Evolutionary conservation across 2,113 vertebrate species (phyloP).

Genomic region (Pangasianodon gigas): DNA sequence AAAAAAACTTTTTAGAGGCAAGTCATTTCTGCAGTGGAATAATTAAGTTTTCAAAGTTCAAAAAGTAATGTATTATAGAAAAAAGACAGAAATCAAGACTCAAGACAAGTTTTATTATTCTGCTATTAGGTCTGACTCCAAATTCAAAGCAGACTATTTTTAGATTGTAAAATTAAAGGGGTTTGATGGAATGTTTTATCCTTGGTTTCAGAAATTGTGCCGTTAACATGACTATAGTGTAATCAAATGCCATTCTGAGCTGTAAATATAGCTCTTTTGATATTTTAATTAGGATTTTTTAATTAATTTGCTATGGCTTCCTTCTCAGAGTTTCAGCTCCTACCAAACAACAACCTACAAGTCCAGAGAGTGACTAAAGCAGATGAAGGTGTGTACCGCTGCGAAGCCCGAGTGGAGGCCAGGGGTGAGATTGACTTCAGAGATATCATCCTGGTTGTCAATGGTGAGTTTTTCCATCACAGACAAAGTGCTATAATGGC

Average conservation of each 20-base stretch:
- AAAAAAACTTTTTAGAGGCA: neutral
- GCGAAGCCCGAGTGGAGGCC: slow-evolving; percentile 95
- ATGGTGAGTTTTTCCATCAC: slow-evolving; percentile 79
- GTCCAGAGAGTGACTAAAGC: slow-evolving; percentile 92
- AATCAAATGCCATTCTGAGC: slow-evolving; percentile 3
- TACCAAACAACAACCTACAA: slow-evolving; percentile 93
- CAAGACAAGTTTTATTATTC: neutral
- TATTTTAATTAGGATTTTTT: neutral
- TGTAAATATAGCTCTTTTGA: slow-evolving; percentile 18
- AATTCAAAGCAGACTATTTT: slow-evolving; percentile 21
- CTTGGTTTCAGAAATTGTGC: neutral
- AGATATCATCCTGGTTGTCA: slow-evolving; percentile 92
- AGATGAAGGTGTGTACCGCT: slow-evolving; percentile 94
- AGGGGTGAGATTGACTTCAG: slow-evolving; percentile 96
- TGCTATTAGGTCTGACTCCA: neutral
- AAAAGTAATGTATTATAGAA: neutral
- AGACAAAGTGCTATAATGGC: neutral
- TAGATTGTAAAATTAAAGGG: neutral
- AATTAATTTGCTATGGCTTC: slow-evolving; percentile 23
- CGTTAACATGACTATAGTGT: neutral
- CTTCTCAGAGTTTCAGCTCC: slow-evolving; percentile 83
- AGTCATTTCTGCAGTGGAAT: neutral
- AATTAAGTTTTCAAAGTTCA: slow-evolving; percentile 11
- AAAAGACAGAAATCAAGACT: neutral
- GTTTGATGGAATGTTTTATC: neutral